Evolutionary conservation across 2,797 vertebrate species (phyloP).

Genomic region (Sparidentex hasta): DNA sequence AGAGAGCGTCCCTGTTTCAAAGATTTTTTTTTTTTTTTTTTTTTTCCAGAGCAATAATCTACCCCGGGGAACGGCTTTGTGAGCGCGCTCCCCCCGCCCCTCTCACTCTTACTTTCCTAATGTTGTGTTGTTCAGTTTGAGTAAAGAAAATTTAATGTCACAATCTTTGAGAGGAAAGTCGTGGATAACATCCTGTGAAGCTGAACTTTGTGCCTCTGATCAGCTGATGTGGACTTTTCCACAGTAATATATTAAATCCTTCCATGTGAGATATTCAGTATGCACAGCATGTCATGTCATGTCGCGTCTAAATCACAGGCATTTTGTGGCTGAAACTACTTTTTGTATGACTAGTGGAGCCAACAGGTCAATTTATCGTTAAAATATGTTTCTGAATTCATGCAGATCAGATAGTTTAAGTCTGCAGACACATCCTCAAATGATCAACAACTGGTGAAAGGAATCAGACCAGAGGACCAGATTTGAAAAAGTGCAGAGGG

Average conservation of each 20-base stretch:
- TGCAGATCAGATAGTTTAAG: not conserved
- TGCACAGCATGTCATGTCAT: too few relatives aligned
- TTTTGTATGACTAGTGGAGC: not conserved
- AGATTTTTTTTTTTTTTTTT: conserved; percentile 44
- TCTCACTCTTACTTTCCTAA: conserved; percentile 36
- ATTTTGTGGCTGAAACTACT: not conserved
- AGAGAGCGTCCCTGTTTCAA: conserved; percentile 64
- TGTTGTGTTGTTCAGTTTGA: conserved; percentile 64
- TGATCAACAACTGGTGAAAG: not conserved
- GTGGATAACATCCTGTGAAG: conserved; percentile 52
- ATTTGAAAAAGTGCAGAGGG: too few relatives aligned
- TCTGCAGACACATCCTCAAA: not conserved
- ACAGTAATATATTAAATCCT: not conserved
- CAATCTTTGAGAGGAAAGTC: conserved; percentile 58
- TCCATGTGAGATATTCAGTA: too few relatives aligned
- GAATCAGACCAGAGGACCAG: not conserved
- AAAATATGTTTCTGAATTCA: not conserved
- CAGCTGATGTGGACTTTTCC: conserved; percentile 51
- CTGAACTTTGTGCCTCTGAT: conserved; percentile 75
- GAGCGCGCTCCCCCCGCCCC: conserved; percentile 36
- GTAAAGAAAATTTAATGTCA: conserved; percentile 58
- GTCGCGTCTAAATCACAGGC: not conserved
- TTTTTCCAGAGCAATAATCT: conserved; percentile 72
- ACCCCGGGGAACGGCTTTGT: conserved; percentile 75
- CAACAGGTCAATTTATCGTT: not conserved